Evolutionary conservation across 2,888 invertebrate species (phyloP).

Genomic region (Pyrrhosoma nymphula): DNA sequence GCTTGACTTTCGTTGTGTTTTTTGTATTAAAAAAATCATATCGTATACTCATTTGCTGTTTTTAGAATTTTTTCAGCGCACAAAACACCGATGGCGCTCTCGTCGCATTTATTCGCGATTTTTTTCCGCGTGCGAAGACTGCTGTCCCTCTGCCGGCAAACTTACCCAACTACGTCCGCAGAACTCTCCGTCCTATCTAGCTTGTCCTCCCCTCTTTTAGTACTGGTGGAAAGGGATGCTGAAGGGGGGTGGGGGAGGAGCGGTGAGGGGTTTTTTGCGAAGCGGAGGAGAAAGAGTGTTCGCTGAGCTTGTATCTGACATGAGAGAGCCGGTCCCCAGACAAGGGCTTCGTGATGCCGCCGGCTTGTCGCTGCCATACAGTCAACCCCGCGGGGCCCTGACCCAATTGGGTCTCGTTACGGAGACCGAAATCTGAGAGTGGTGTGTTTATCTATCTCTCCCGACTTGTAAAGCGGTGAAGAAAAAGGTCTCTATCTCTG

Average conservation of each 20-base stretch:
- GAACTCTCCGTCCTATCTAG: background rate
- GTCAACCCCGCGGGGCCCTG: slow-evolving; percentile 3
- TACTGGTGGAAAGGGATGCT: background rate
- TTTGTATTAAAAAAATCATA: too few relatives aligned
- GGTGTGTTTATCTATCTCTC: background rate
- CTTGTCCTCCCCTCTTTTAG: background rate
- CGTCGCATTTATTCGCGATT: background rate
- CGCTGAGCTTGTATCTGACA: too few relatives aligned
- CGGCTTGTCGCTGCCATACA: background rate
- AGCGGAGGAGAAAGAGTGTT: too few relatives aligned
- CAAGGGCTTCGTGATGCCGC: background rate
- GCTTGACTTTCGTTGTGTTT: too few relatives aligned
- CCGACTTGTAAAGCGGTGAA: background rate
- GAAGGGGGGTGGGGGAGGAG: background rate
- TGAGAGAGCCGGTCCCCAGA: background rate
- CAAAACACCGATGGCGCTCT: background rate
- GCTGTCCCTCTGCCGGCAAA: slow-evolving; percentile 4
- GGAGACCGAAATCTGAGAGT: slow-evolving; percentile 14
- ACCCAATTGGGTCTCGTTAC: slow-evolving; percentile 27
- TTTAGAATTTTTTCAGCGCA: background rate
- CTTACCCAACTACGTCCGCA: background rate
- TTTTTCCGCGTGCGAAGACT: background rate
- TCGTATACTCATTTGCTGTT: background rate
- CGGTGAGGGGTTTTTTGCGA: background rate
- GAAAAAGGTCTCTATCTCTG: background rate